These are phyloP conservation scores for Pristionchus entomophagus DNA, from an alignment of 2,888 invertebrate genomes.

Conservation along the genomic window DNA sequence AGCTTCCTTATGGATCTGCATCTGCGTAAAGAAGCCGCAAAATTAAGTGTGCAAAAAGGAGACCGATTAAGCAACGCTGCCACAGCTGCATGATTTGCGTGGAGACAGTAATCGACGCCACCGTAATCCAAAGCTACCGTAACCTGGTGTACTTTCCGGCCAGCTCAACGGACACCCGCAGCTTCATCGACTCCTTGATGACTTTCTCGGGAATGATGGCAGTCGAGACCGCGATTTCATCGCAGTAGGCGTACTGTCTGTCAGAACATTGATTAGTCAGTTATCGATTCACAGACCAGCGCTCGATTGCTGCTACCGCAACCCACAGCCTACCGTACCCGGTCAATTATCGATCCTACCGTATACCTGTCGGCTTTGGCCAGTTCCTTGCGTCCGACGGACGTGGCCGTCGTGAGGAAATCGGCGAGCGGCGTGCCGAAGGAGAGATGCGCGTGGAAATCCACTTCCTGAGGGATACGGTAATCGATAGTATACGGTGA, in stretches of 20 bases:
- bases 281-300: too few species aligned
- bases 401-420: conserved; percentile 38
- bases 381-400: conserved; percentile 26
- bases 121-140: background rate
- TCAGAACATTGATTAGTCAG: background rate
- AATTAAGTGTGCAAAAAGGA: too few species aligned
- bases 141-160: conserved; percentile 64
- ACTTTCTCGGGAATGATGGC: conserved; percentile 70
- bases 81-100: too few species aligned
- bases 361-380: conserved; percentile 41
- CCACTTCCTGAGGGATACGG: conserved; percentile 51
- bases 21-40: too few species aligned
- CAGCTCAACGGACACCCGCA: conserved; percentile 71
- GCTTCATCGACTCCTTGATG: conserved; percentile 52
- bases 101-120: background rate
- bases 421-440: conserved; percentile 50
- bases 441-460: conserved; percentile 61
- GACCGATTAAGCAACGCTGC: too few species aligned
- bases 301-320: too few species aligned
- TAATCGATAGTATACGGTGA: conserved; percentile 16
- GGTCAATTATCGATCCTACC: background rate
- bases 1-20: too few species aligned
- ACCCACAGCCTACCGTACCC: background rate
- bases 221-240: conserved; percentile 76
- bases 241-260: conserved; percentile 65